Evolutionary conservation across 1,140 invertebrate species (phyloP), one percentile per base, ranked within the genome.

Genomic region (Ceratoteleas bidentatus): DNA sequence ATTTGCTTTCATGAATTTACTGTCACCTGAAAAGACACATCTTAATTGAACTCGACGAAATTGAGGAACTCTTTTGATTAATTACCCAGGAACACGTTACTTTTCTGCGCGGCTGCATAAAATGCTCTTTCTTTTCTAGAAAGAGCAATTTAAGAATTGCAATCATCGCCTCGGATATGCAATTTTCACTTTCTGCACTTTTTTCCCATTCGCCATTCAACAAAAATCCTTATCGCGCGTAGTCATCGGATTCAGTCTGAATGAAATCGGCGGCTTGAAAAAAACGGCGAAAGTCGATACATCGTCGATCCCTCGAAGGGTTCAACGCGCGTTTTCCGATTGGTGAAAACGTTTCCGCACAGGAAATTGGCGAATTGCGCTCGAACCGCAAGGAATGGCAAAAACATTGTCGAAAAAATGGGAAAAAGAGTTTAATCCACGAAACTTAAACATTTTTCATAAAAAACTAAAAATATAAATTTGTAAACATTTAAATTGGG

Each of bases 171-270:
- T 61, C n/a, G 10, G 10, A 58, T n/a, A 4, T 73, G 40, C 54
- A 54, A 73, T 73, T 73, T 62, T 73, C 58, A 73, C 58, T 62
- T 62, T 62, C 69, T 62, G 61, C 43, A 7, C 9, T 54, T 54
- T 64, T 74, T 56, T 61, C 15, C 43, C 15, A 43, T 49, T 68
- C 53, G 56, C 57, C 45, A 70, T 52, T 50, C 56, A 40, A 52
- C 60, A 74, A 65, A 56, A 64, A 74, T 64, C 13, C 13, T 57
- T 69, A 68, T 69, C 45, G 45, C 1, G 7, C 24, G 24, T 4
- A 24, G 32, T 58, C 74, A 69, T 62, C 50, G 45, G 15, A 68
- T 75, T 66, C 61, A 75, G 16, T 5, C 36, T 36, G 58, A 65
- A 61, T 49, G 33, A 65, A 58, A 53, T 6, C 5, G 33, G 49